Evolutionary conservation across 2,888 invertebrate genomes (phyloP).

Genomic region (Rhamnusium bicolor): DNA sequence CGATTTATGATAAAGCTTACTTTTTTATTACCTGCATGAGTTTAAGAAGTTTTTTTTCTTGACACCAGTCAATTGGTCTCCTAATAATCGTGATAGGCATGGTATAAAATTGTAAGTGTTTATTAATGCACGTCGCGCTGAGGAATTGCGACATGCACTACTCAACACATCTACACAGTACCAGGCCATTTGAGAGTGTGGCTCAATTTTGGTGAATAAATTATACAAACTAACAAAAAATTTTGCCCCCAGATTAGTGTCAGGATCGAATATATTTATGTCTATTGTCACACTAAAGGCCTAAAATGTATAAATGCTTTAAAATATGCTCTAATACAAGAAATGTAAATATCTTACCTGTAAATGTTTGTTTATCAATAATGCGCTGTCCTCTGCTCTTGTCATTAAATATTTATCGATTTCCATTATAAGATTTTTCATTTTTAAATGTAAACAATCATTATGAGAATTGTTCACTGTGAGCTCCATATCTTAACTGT

Average conservation of each 20-base stretch:
- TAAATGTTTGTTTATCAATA: constrained; percentile 56
- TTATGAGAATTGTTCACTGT: constrained; percentile 1
- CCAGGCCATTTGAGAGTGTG: constrained; percentile 77
- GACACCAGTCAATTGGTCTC: constrained; percentile 76
- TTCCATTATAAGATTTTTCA: constrained; percentile 49
- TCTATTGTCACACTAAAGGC: constrained; percentile 78
- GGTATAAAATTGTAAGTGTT: constrained; percentile 83
- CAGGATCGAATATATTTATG: constrained; percentile 79
- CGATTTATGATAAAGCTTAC: not conserved
- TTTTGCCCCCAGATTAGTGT: constrained; percentile 76
- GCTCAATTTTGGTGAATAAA: constrained; percentile 75
- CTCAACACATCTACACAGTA: constrained; percentile 78
- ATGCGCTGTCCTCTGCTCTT: constrained; percentile 51
- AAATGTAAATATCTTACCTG: constrained; percentile 50
- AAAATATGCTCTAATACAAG: not conserved
- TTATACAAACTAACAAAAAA: constrained; percentile 81
- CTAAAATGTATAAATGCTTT: constrained; percentile 69
- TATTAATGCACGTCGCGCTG: constrained; percentile 77
- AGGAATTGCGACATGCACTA: constrained; percentile 76
- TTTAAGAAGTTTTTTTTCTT: constrained; percentile 77
- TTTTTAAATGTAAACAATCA: constrained; percentile 40
- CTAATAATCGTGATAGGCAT: constrained; percentile 76
- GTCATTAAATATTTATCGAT: constrained; percentile 55
- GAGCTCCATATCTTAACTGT: not conserved
- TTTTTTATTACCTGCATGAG: constrained; percentile 77